Conservation (phyloP, 2,888 invertebrate species). For the Stegophylla sp. region DNA sequence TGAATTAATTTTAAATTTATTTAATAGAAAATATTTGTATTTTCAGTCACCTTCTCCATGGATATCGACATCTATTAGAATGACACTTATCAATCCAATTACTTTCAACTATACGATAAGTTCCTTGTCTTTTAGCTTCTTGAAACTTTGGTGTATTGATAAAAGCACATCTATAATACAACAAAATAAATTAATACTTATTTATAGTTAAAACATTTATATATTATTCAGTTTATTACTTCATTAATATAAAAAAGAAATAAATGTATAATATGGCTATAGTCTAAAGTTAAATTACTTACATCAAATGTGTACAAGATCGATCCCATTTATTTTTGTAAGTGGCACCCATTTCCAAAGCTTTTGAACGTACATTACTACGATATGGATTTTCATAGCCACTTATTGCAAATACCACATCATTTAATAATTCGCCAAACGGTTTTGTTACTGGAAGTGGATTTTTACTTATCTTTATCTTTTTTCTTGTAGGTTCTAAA, state of each 20-base stretch:
- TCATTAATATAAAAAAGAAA: background rate
- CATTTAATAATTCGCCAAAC: slow-evolving; percentile 71
- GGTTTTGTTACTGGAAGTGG: slow-evolving; percentile 64
- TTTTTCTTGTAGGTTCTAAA: slow-evolving; percentile 15
- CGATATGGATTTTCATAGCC: slow-evolving; percentile 86
- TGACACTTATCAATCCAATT: slow-evolving; percentile 79
- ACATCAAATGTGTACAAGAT: slow-evolving; percentile 85
- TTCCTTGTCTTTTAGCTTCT: slow-evolving; percentile 71
- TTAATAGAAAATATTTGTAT: background rate
- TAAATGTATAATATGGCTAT: background rate
- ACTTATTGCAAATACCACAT: slow-evolving; percentile 81
- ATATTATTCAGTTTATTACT: too few species aligned
- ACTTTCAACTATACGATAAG: slow-evolving; percentile 71
- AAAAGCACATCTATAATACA: slow-evolving; percentile 80
- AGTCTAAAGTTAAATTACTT: slow-evolving; percentile 64
- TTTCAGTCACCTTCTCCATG: slow-evolving; percentile 68
- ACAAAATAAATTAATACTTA: background rate
- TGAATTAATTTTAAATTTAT: background rate
- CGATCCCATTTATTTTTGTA: slow-evolving; percentile 79
- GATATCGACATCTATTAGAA: slow-evolving; percentile 69
- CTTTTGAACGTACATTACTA: slow-evolving; percentile 72
- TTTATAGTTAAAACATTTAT: too few species aligned
- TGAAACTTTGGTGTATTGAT: slow-evolving; percentile 86
- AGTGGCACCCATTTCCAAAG: slow-evolving; percentile 79
- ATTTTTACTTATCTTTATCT: slow-evolving; percentile 43